phyloP scores from a whole-genome alignment of 2,888 invertebrate species.

The Automeris io region DNA sequence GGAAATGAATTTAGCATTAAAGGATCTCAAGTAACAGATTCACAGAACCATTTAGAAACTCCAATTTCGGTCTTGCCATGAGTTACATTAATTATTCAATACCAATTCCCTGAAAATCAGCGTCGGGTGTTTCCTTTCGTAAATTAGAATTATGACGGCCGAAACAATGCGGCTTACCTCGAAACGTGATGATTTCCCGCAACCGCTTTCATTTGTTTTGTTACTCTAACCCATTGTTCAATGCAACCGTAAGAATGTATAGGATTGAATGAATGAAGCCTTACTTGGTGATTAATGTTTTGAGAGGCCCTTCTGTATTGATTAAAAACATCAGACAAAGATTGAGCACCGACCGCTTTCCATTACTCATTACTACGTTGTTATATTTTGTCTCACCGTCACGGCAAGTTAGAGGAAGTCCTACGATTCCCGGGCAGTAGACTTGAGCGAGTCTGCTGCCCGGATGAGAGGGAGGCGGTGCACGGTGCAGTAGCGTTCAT shows the following conservation, averaged over 20 bases:
- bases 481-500: too few species aligned
- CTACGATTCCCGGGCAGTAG: too few species aligned
- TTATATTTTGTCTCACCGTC: too few species aligned
- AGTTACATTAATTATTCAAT: slow-evolving; percentile 55
- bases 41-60: slow-evolving; percentile 7
- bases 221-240: slow-evolving; percentile 11
- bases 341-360: too few species aligned
- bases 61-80: slow-evolving; percentile 14
- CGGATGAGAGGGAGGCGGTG: too few species aligned
- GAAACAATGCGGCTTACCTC: slow-evolving; percentile 39
- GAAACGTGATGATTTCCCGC: slow-evolving; percentile 36
- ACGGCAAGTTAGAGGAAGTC: too few species aligned
- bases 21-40: neutral
- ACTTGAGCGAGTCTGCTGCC: too few species aligned
- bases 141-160: slow-evolving; percentile 43
- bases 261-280: slow-evolving; percentile 3
- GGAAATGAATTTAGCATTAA: too few species aligned
- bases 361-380: too few species aligned
- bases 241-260: slow-evolving; percentile 10
- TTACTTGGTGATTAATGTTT: slow-evolving; percentile 26
- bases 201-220: slow-evolving; percentile 24
- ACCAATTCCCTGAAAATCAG: slow-evolving; percentile 44
- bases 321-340: slow-evolving; percentile 1
- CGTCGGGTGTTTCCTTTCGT: slow-evolving; percentile 27
- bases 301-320: slow-evolving; percentile 7